These are phyloP conservation scores for Mesocricetus auratus DNA, from an alignment of 2,113 vertebrate species.

Conservation along the genomic window DNA sequence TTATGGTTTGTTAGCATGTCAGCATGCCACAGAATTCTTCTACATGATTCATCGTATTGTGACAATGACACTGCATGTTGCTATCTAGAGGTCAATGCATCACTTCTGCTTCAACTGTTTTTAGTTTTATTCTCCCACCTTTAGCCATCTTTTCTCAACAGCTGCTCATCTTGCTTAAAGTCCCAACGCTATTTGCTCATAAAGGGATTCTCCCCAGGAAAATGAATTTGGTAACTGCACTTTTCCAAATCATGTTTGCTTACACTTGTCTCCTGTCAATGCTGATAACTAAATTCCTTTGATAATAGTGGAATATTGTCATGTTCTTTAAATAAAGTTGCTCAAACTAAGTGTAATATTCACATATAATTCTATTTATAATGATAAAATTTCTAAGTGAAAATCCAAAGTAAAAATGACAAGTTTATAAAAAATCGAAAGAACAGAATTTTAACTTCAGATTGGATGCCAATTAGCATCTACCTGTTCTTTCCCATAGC, in stretches of 20 bases:
- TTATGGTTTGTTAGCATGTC: not conserved
- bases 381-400: not conserved
- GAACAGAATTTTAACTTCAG: not conserved
- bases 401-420: slow-evolving; percentile 1
- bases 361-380: not conserved
- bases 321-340: not conserved
- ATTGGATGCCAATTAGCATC: not conserved
- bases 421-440: not conserved
- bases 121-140: not conserved
- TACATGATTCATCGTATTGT: not conserved
- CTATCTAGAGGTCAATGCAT: not conserved
- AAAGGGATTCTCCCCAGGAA: not conserved
- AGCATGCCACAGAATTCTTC: no score
- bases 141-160: not conserved
- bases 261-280: not conserved
- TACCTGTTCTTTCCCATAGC: not conserved
- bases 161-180: not conserved
- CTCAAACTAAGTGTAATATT: not conserved
- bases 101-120: not conserved
- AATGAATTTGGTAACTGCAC: not conserved
- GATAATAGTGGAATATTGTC: not conserved
- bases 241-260: not conserved
- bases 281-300: not conserved
- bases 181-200: not conserved
- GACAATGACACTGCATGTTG: not conserved